Percentiles rank a stretch among this genome's conserved stretches.
These are phyloP conservation scores for Gavia stellata DNA, from an alignment of 2,113 vertebrate species.

Conservation along the genomic window DNA sequence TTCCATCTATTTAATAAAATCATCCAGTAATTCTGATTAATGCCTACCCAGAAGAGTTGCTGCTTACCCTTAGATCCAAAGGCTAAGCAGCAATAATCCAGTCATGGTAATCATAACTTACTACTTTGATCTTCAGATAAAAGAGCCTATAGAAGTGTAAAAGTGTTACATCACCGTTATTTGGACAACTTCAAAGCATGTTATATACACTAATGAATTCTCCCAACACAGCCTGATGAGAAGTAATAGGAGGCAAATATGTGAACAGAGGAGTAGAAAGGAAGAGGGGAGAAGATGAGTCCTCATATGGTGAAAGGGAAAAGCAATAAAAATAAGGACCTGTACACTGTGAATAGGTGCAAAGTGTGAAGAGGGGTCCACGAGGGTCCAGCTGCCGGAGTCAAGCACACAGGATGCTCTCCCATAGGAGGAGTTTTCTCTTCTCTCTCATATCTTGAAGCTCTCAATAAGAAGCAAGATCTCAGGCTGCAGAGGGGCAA, in stretches of 20 bases:
- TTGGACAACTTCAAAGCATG: conserved; percentile 51
- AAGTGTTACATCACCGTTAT: conserved; percentile 47
- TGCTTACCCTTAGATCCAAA: conserved; percentile 56
- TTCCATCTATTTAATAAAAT: conserved; percentile 18
- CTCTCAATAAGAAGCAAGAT: neutral
- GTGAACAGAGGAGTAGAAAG: neutral
- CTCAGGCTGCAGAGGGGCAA: neutral
- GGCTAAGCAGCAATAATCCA: conserved; percentile 53
- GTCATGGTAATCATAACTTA: conserved; percentile 34
- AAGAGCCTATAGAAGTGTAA: conserved; percentile 47
- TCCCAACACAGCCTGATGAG: neutral
- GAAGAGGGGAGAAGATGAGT: neutral
- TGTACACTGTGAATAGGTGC: neutral
- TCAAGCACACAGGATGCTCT: neutral
- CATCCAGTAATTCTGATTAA: conserved; percentile 20
- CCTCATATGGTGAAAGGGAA: neutral
- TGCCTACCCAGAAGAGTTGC: conserved; percentile 11
- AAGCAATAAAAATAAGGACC: neutral
- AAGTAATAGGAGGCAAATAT: neutral
- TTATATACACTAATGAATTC: conserved; percentile 49
- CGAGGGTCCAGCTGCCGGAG: neutral
- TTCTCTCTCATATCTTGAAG: neutral
- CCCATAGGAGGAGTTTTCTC: neutral
- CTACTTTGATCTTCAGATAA: conserved; percentile 63
- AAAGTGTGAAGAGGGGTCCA: neutral